A percentile compares a stretch with the other conserved stretches of the same genome.
Conservation (phyloP, 2,888 invertebrate genomes). For the Buathra laborator region DNA sequence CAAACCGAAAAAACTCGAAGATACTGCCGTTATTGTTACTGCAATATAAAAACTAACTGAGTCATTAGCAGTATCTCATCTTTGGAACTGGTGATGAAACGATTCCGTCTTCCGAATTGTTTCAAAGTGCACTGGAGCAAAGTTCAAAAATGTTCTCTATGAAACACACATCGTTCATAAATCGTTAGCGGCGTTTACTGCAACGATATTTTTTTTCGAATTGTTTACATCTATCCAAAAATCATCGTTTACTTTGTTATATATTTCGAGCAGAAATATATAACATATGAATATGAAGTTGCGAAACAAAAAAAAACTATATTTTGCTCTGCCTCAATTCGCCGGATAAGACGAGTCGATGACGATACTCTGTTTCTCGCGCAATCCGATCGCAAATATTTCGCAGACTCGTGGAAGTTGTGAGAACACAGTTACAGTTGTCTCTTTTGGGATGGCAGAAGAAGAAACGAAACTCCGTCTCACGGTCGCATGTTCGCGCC, state of each 20-base stretch:
- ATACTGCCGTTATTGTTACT: neutral
- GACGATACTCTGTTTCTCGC: neutral
- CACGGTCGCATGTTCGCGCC: constrained; percentile 24
- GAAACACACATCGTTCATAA: too few species aligned
- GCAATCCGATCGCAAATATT: neutral
- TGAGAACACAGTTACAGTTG: neutral
- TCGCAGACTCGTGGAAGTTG: neutral
- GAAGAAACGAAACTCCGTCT: neutral
- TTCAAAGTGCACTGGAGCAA: too few species aligned
- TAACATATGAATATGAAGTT: neutral
- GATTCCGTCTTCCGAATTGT: too few species aligned
- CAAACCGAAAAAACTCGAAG: neutral
- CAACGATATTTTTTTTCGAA: too few species aligned
- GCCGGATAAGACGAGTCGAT: neutral
- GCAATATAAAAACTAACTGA: neutral
- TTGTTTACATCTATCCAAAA: too few species aligned
- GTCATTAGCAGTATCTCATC: neutral
- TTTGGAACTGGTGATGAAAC: neutral
- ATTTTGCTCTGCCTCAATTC: constrained; percentile 19
- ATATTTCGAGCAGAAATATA: neutral
- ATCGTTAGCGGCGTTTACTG: too few species aligned
- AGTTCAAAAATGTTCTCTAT: too few species aligned
- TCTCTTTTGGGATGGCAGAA: constrained; percentile 22
- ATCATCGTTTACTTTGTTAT: neutral
- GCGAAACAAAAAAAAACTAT: constrained; percentile 10